Percentiles rank a stretch among this genome's conserved stretches.
These are phyloP conservation scores for Fragum fragum DNA, from an alignment of 2,888 invertebrate species.

Conservation along the genomic window DNA sequence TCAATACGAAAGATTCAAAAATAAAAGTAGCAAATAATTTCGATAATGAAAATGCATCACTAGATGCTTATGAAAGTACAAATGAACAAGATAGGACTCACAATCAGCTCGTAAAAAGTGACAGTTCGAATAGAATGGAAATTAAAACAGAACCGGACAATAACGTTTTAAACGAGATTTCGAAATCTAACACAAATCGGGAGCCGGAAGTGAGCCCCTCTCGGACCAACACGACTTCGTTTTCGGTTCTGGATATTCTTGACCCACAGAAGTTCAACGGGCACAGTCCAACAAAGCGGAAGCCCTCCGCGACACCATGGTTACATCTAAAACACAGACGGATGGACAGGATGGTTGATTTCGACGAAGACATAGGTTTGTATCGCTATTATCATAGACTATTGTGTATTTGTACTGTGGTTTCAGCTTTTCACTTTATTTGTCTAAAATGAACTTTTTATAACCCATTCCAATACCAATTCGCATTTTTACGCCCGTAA, in stretches of 20 bases:
- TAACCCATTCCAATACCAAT: too few relatives aligned
- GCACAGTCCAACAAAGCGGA: slow-evolving; percentile 4
- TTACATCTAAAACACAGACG: slow-evolving; percentile 27
- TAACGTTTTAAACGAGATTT: not conserved
- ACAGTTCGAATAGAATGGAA: not conserved
- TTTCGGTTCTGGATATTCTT: slow-evolving; percentile 81
- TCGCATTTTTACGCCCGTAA: too few relatives aligned
- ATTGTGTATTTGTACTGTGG: too few relatives aligned
- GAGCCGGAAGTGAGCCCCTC: slow-evolving; percentile 30
- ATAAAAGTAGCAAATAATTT: not conserved
- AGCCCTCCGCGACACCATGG: slow-evolving; percentile 47
- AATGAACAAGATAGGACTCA: not conserved
- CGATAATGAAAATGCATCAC: not conserved
- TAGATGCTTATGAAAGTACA: not conserved
- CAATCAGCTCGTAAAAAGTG: not conserved
- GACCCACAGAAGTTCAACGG: slow-evolving; percentile 82
- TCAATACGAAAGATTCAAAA: not conserved
- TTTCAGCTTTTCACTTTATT: too few relatives aligned
- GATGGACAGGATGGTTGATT: slow-evolving; percentile 8
- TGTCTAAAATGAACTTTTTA: too few relatives aligned
- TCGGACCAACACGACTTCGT: slow-evolving; percentile 73
- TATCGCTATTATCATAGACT: too few relatives aligned
- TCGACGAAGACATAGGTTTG: slow-evolving; percentile 36
- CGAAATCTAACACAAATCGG: not conserved
- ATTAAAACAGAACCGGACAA: not conserved